phyloP scores from a whole-genome alignment of 2,888 invertebrate species.

The Argynnis bischoffii region DNA sequence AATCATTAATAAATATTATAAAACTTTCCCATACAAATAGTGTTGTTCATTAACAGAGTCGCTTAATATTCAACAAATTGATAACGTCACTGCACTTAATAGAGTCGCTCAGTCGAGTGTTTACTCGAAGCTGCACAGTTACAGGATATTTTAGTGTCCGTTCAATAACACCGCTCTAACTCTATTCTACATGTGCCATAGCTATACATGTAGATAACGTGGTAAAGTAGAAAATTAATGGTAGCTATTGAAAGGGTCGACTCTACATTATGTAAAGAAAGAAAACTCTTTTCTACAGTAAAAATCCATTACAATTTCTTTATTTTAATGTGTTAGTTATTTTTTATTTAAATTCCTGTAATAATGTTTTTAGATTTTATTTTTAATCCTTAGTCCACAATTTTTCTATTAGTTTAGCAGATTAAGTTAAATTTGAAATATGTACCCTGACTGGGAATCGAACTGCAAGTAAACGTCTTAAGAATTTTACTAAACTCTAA shows the following conservation, averaged over 20 bases:
- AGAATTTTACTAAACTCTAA: no score
- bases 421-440: no score
- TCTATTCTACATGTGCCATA: slow-evolving; percentile 3
- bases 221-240: slow-evolving; percentile 6
- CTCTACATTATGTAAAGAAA: slow-evolving; percentile 3
- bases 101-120: slow-evolving; percentile 8
- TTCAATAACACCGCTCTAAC: slow-evolving; percentile 17
- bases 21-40: not conserved
- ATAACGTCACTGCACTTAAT: slow-evolving; percentile 10
- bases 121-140: slow-evolving; percentile 12
- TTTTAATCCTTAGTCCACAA: no score
- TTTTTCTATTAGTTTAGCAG: no score
- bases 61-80: slow-evolving; percentile 3
- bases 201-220: slow-evolving; percentile 13
- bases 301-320: not conserved
- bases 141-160: slow-evolving; percentile 18
- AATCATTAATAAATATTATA: not conserved
- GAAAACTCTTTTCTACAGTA: not conserved
- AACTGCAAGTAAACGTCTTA: no score
- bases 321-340: no score
- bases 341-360: not conserved
- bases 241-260: slow-evolving; percentile 4
- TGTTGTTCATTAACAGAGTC: slow-evolving; percentile 1
- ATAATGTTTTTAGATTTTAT: no score
- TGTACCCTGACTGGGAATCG: no score